Evolutionary conservation across 92 coral and sea anemone species (phyloP), one percentile per base, ranked within the genome.

Genomic region (Meandrina meandrites): DNA sequence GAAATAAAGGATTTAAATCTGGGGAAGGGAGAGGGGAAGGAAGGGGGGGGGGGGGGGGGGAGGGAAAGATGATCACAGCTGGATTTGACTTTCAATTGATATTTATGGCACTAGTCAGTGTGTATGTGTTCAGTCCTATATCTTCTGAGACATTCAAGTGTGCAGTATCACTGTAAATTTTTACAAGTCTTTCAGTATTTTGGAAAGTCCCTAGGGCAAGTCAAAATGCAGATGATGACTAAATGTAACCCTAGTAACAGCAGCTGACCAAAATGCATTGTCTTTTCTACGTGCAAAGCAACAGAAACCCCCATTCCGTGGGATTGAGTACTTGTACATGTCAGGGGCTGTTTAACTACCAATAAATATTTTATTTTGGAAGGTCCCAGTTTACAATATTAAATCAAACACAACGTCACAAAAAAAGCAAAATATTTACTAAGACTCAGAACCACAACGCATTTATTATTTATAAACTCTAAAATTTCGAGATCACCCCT

Each of bases 401-500:
- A 1, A 67, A 40, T 68, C 30, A 17, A 81, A 32, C 18, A 67
- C 16, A 82, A 19, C 10, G 3, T 28, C 21, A 60, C 53, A 47
- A 42, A 66, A 27, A 31, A 40, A 16, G 18, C 12, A 37, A 37
- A n/a, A 64, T n/a, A 64, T 30, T 35, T 10, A 81, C 56, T 64
- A 12, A 24, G 50, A 72, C 50, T 14, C 71, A 53, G 53, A 47
- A 24, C 53, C 71, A 35, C 36, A 84, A 32, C 37, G 74, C 32
- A 83, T 74, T 21, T 10, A 84, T 84, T 74, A 84, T 36, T 84
- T 22, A 36, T 56, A 18, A 53, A 6, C 57, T 75, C 79, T 74
- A 2, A 47, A 37, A 31, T 6, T 48, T 73, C 51, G 71, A 21
- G 73, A 56, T 57, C 34, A 62, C 70, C 32, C 12, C 8, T 50